These are phyloP conservation scores for Aptenodytes patagonicus DNA, from an alignment of 2,113 vertebrate species.

Conservation along the genomic window DNA sequence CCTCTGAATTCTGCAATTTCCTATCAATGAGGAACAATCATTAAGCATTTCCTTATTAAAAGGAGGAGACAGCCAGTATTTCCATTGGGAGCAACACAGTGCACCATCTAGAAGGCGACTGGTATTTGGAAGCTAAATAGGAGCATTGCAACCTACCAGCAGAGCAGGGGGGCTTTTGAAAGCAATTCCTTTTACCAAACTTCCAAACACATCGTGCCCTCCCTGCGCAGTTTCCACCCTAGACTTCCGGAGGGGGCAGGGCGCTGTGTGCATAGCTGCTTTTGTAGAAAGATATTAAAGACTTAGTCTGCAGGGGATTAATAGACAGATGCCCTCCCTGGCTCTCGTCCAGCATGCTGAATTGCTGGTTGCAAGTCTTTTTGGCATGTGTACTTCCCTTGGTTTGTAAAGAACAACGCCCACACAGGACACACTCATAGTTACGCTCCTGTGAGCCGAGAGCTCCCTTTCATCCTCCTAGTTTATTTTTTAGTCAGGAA, in stretches of 20 bases:
- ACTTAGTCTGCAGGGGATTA: constrained; percentile 25
- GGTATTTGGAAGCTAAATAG: neutral
- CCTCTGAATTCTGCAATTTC: constrained; percentile 17
- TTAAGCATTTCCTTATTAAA: constrained; percentile 23
- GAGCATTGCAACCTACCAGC: neutral
- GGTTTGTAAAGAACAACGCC: constrained; percentile 10
- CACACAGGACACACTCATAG: constrained; percentile 26
- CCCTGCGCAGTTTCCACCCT: neutral
- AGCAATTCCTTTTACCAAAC: neutral
- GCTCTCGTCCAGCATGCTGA: neutral
- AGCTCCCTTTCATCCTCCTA: constrained; percentile 9
- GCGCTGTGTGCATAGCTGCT: neutral
- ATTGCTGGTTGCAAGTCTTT: neutral
- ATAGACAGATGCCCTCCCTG: constrained; percentile 47
- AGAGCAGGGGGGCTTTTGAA: neutral
- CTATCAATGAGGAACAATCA: neutral
- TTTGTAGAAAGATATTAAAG: constrained; percentile 1
- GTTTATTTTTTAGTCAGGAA: constrained; percentile 1
- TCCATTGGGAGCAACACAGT: neutral
- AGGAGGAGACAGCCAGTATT: neutral
- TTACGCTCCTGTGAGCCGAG: neutral
- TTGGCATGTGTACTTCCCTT: neutral
- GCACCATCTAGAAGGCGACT: neutral
- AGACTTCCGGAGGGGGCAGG: neutral
- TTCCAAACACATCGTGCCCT: neutral